A percentile compares a stretch with the other conserved stretches of the same genome.
Conservation (phyloP, 2,113 vertebrate genomes). For the Halcyon malimbica region DNA sequence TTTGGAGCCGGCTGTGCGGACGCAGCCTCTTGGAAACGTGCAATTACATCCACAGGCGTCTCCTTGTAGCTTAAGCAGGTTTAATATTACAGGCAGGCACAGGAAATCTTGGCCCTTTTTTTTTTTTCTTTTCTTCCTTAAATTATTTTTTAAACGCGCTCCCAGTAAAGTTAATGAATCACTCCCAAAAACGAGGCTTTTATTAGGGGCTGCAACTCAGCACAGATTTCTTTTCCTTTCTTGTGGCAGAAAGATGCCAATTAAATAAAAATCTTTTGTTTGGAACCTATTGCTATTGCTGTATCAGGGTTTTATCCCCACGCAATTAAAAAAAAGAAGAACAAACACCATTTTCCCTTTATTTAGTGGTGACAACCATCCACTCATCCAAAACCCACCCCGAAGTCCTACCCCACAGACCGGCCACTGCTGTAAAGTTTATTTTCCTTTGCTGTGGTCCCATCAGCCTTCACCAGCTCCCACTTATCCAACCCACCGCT, state of each 20-base stretch:
- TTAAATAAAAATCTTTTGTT: neutral
- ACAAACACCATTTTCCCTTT: neutral
- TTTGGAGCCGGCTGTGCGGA: neutral
- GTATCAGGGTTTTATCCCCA: neutral
- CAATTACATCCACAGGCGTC: constrained; percentile 69
- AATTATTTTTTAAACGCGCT: constrained; percentile 36
- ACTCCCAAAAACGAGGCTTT: neutral
- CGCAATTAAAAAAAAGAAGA: neutral
- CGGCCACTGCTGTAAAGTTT: neutral
- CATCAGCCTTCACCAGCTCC: neutral
- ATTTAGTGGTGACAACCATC: neutral
- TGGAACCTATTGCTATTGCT: neutral
- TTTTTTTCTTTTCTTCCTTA: constrained; percentile 47
- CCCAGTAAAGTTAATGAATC: constrained; percentile 51
- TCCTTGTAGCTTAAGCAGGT: constrained; percentile 54
- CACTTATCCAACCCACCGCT: accelerated
- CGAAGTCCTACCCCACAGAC: neutral
- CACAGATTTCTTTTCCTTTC: constrained; percentile 15
- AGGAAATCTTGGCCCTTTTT: constrained; percentile 52
- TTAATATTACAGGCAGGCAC: constrained; percentile 67
- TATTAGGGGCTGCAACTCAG: constrained; percentile 2
- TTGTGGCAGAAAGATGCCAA: constrained; percentile 28
- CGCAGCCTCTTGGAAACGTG: constrained; percentile 21
- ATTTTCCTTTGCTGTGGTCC: neutral
- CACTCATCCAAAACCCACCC: neutral